Base-by-base conservation (phyloP, 2,888 invertebrate genomes). In the Drosophila parthenogenetica region DNA sequence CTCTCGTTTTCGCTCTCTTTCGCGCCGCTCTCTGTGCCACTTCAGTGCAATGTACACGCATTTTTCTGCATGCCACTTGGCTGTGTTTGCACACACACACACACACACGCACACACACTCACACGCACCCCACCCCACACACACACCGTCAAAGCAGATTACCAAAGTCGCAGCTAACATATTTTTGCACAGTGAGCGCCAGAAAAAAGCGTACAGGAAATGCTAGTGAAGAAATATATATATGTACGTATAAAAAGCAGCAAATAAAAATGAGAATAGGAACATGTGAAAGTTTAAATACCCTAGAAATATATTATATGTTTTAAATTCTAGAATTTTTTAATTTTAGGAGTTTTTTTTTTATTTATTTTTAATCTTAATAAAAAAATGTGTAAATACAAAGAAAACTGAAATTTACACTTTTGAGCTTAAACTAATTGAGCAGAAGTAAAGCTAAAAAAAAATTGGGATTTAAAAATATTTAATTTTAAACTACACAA, bases 101-200 rank as follows among this genome's bases (percentile, higher is more conserved):
- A 22, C 19, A 2, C 50, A 42, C 2, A 3, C 22, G 14, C 51
- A 63, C 67, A 66, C 66, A 53, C n/a, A n/a, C 32, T 48, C 8
- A 32, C n/a, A n/a, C n/a, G n/a, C n/a, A n/a, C n/a, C n/a, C n/a
- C n/a, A n/a, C n/a, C n/a, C n/a, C n/a, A n/a, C 32, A 48, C 8
- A 32, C 37, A 46, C 49, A 35, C 60, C 65, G 64, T 54, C 72
- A 69, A 55, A 67, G 69, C 73, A 82, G 87, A 85, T 85, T 85
- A 87, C 87, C 65, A 79, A 85, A 85, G 87, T 81, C 77, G 85
- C 69, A 77, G 74, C 74, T 73, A 85, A 87, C 86, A 85, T 85
- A 87, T 87, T 85, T 78, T 57, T 60, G 51, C 60, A 69, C 71
- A 69, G 53, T 62, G 65, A 37, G 46, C 51, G 53, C 55, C 19